Evolutionary conservation across 2,113 vertebrate species (phyloP), one percentile per base, ranked within the genome.

Genomic region (Percina caprodes): DNA sequence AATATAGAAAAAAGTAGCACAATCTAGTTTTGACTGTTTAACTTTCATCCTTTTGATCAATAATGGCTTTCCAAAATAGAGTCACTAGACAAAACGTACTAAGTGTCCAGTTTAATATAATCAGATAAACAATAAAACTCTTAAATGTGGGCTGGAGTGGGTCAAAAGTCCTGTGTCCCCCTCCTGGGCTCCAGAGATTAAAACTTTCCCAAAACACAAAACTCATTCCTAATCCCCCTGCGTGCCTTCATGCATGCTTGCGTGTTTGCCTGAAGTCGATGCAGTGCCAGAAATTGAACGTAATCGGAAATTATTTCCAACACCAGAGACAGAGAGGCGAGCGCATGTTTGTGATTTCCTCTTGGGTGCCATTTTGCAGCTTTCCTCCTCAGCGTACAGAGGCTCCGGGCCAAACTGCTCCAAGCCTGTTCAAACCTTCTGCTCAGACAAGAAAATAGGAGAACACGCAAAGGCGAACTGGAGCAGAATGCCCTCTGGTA

Each of bases 281-380:
- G 4, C 30, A 4, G 60, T 30, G 76, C 61, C 73, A 73, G 77
- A 73, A 73, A 65, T 23, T 45, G 62, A 88, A 79, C 66, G 33
- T 69, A 60, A 88, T 79, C 84, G 65, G 33, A 71, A 77, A 72
- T 68, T 4, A 69, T 45, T 89, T 88, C 83, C 84, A 80, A 74
- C 62, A 75, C 10, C 45, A 80, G 73, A 85, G 83, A 81, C 70
- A 19, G 71, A 15, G 70, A 76, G 82, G 58, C 61, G 18, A 77
- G 54, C 12, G 70, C 79, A 83, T 89, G 84, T 74, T 89, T 87
- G 68, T 76, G 54, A 88, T 92, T 91, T 92, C 84, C 82, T 87
- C 72, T 52, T 52, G 63, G 80, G 74, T 72, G 77, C 60, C 67
- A 77, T 86, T 92, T 85, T 69, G 35, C 60, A 87, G 83, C 62